Evolutionary conservation across 2,888 invertebrate genomes (phyloP).

Genomic region (Exephanes ischioxanthus): DNA sequence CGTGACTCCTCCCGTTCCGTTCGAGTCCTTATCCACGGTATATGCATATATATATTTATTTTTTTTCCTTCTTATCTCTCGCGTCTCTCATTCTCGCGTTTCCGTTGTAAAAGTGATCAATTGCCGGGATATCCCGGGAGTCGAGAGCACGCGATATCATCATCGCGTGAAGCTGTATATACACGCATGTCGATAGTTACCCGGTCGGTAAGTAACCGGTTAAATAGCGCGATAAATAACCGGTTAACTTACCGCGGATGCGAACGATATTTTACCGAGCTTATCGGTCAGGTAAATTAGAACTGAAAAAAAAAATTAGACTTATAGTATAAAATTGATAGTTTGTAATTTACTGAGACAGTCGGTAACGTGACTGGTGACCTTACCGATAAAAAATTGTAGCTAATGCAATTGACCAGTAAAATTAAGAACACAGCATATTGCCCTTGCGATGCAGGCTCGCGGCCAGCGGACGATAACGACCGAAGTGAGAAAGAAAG

Average conservation of each 20-base stretch:
- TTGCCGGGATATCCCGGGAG: neutral
- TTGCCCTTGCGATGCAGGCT: neutral
- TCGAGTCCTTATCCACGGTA: neutral
- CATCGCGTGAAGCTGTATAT: neutral
- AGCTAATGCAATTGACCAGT: too few species aligned
- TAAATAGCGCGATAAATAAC: too few species aligned
- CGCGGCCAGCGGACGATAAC: constrained; percentile 9
- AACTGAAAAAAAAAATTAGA: too few species aligned
- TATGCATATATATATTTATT: neutral
- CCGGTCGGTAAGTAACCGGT: neutral
- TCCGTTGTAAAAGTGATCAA: constrained; percentile 25
- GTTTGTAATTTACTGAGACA: too few species aligned
- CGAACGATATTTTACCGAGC: too few species aligned
- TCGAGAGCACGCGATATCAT: neutral
- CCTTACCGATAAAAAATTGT: too few species aligned
- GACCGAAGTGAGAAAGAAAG: constrained; percentile 1
- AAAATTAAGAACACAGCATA: too few species aligned
- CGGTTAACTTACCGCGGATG: too few species aligned
- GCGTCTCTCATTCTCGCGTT: constrained; percentile 10
- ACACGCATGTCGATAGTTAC: neutral
- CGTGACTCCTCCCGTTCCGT: constrained; percentile 38
- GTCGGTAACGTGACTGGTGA: too few species aligned
- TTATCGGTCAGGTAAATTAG: too few species aligned
- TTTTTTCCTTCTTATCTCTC: neutral
- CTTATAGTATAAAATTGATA: too few species aligned